Evolutionary conservation across 2,113 vertebrate species (phyloP).

Genomic region (Coracopsis vasa): DNA sequence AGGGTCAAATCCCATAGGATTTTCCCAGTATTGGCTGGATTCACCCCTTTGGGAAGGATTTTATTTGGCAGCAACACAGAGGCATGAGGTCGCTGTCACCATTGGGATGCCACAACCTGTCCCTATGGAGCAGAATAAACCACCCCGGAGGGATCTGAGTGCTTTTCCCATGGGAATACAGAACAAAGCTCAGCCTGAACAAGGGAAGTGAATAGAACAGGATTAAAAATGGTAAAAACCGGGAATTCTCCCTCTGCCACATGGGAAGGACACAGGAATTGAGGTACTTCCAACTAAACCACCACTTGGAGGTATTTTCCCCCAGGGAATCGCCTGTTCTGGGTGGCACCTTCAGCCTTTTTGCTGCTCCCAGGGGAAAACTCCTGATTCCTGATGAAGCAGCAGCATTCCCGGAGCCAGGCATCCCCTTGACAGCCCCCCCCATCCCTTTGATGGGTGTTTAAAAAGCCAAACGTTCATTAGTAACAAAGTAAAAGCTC

Average conservation of each 20-base stretch:
- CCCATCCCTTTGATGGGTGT: fast-evolving
- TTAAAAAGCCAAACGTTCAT: neutral
- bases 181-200: neutral
- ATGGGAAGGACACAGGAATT: neutral
- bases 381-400: fast-evolving
- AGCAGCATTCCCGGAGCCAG: fast-evolving
- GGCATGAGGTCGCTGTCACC: neutral
- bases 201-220: neutral
- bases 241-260: neutral
- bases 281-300: neutral
- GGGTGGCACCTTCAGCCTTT: neutral
- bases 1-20: neutral
- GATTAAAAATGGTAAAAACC: neutral
- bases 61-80: neutral
- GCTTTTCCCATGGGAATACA: neutral
- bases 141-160: fast-evolving
- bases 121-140: neutral
- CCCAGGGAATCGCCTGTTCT: neutral
- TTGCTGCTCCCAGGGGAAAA: neutral
- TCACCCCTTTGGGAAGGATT: neutral
- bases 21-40: neutral
- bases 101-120: fast-evolving
- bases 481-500: neutral
- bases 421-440: neutral
- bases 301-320: fast-evolving